Evolutionary conservation across 2,113 vertebrate species (phyloP).

Genomic region (Beaufortia kweichowensis): DNA sequence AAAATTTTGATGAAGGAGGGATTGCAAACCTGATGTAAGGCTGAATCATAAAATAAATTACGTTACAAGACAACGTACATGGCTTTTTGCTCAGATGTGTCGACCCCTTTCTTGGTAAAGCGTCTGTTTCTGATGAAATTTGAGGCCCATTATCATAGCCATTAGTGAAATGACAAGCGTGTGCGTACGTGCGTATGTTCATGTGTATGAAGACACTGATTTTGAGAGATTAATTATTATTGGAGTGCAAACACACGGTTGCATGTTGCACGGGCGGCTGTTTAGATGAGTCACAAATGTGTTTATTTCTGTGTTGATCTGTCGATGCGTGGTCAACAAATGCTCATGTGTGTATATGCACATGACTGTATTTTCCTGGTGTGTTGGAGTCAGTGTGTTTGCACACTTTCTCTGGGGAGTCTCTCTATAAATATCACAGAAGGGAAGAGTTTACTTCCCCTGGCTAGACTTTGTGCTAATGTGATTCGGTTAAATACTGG

Average conservation of each 20-base stretch:
- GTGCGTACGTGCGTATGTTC: constrained; percentile 8
- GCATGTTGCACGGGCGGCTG: neutral
- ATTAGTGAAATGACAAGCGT: constrained; percentile 38
- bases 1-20: constrained; percentile 30
- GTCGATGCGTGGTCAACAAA: neutral
- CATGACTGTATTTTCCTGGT: constrained; percentile 9
- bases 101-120: neutral
- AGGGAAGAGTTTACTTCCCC: constrained; percentile 18
- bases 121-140: constrained; percentile 23
- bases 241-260: constrained; percentile 10
- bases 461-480: neutral
- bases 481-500: neutral
- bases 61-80: neutral
- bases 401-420: constrained; percentile 31
- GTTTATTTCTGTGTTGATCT: constrained; percentile 4
- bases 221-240: constrained; percentile 29
- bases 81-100: constrained; percentile 20
- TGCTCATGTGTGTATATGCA: constrained; percentile 9
- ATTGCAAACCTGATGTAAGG: neutral
- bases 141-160: constrained; percentile 7
- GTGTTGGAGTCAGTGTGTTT: constrained; percentile 4
- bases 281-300: constrained; percentile 22
- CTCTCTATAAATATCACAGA: constrained; percentile 48
- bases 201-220: constrained; percentile 33
- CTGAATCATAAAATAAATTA: constrained; percentile 28